Conservation (phyloP, 2,797 vertebrate genomes). For the Ctenopoma kingsleyae region DNA sequence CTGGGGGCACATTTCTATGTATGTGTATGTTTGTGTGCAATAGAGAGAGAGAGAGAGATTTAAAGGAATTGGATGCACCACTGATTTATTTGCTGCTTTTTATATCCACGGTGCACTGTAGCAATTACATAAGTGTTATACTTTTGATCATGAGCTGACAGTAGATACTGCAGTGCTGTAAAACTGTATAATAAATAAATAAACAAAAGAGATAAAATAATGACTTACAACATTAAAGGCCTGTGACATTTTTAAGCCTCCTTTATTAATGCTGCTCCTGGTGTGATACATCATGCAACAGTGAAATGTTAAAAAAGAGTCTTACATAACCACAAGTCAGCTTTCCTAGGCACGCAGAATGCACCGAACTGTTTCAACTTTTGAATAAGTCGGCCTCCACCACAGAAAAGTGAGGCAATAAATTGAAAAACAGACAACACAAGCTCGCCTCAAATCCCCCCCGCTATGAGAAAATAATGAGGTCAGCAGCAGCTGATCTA, state of each 20-base stretch:
- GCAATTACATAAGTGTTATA: conserved; percentile 2
- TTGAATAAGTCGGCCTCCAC: conserved; percentile 2
- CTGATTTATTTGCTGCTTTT: background rate
- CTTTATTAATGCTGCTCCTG: conserved; percentile 37
- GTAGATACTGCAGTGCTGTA: background rate
- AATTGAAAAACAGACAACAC: conserved; percentile 45
- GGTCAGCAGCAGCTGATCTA: conserved; percentile 56
- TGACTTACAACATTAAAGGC: conserved; percentile 28
- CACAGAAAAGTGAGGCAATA: conserved; percentile 41
- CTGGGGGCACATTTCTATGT: background rate
- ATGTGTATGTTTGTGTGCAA: background rate
- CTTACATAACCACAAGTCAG: conserved; percentile 42
- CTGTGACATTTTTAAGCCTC: conserved; percentile 31
- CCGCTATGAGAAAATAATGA: conserved; percentile 67
- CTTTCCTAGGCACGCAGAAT: conserved; percentile 1
- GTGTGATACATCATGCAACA: conserved; percentile 40
- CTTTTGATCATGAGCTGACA: conserved; percentile 9
- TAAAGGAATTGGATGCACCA: background rate
- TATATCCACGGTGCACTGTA: background rate
- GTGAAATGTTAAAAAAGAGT: background rate
- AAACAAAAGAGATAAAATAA: conserved; percentile 25
- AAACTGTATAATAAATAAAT: conserved; percentile 35
- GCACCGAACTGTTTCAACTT: conserved; percentile 38
- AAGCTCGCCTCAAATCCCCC: conserved; percentile 35
- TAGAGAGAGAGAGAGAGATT: background rate